Conservation (phyloP, 2,888 invertebrate genomes). For the Thymelicus sylvestris region DNA sequence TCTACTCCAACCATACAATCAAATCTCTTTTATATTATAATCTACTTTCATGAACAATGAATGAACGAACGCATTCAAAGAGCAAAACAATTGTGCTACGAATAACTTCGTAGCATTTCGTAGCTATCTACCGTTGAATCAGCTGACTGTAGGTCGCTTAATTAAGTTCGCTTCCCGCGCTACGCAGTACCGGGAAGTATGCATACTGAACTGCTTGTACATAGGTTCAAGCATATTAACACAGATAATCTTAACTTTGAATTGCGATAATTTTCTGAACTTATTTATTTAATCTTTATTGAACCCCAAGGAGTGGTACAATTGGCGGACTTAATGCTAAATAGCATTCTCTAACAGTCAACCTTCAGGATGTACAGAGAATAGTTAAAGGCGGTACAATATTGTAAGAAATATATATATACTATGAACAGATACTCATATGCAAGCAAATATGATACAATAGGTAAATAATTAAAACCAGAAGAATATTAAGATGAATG, state of each 20-base stretch:
- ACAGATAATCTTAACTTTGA: neutral
- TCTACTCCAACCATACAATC: neutral
- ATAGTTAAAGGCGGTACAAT: too few species aligned
- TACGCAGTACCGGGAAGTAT: neutral
- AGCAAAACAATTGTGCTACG: conserved; percentile 10
- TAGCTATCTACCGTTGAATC: conserved; percentile 18
- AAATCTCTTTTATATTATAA: neutral
- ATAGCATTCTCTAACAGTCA: too few species aligned
- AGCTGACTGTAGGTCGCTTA: conserved; percentile 14
- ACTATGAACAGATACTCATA: too few species aligned
- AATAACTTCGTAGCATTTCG: conserved; percentile 4
- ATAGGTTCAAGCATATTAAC: neutral
- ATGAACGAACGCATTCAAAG: neutral
- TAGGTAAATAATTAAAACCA: too few species aligned
- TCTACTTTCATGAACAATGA: neutral
- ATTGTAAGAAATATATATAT: too few species aligned
- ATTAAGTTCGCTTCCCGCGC: conserved; percentile 22
- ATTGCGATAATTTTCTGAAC: neutral
- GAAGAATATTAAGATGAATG: too few species aligned
- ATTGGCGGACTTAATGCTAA: too few species aligned
- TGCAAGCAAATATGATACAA: too few species aligned
- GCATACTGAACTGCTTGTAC: conserved; percentile 1
- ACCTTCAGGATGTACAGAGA: too few species aligned
- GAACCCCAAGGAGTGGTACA: too few species aligned
- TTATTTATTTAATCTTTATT: too few species aligned